A percentile compares a stretch with the other conserved stretches of the same genome.
Conservation (phyloP, 2,797 vertebrate species). For the Leptatherina wallacei region DNA sequence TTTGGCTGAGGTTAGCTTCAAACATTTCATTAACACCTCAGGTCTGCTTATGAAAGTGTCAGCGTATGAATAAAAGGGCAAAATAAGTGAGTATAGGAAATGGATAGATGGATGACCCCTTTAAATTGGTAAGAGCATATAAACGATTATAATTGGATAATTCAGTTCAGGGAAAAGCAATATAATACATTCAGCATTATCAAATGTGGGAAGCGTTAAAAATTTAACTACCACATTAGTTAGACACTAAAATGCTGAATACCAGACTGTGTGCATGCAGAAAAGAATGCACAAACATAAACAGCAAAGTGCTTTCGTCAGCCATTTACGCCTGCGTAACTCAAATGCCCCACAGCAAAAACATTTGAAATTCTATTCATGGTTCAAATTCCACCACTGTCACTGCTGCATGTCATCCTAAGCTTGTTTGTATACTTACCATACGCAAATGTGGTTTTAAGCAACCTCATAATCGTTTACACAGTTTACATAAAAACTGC, state of each 20-base stretch:
- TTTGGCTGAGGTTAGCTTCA: too few relatives aligned
- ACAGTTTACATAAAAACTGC: conserved; percentile 21
- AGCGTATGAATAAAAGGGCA: too few relatives aligned
- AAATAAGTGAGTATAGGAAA: too few relatives aligned
- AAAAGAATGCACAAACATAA: conserved; percentile 17
- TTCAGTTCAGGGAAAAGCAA: not conserved
- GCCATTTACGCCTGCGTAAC: conserved; percentile 8
- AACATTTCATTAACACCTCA: too few relatives aligned
- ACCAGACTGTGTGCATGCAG: not conserved
- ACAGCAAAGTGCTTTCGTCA: conserved; percentile 47
- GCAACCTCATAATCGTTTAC: conserved; percentile 18
- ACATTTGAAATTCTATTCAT: conserved; percentile 37
- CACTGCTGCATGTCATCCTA: conserved; percentile 9
- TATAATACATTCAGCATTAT: not conserved
- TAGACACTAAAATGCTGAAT: not conserved
- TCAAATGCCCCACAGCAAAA: conserved; percentile 16
- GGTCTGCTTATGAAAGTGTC: too few relatives aligned
- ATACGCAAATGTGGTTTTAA: conserved; percentile 27
- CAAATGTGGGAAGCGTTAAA: not conserved
- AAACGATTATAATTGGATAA: too few relatives aligned
- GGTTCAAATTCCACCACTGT: conserved; percentile 25
- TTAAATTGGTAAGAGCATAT: too few relatives aligned
- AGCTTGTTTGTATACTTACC: conserved; percentile 25
- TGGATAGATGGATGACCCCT: too few relatives aligned
- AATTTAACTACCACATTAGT: not conserved